These are phyloP conservation scores for Melipona bicolor DNA, from an alignment of 2,888 invertebrate genomes.

Conservation along the genomic window DNA sequence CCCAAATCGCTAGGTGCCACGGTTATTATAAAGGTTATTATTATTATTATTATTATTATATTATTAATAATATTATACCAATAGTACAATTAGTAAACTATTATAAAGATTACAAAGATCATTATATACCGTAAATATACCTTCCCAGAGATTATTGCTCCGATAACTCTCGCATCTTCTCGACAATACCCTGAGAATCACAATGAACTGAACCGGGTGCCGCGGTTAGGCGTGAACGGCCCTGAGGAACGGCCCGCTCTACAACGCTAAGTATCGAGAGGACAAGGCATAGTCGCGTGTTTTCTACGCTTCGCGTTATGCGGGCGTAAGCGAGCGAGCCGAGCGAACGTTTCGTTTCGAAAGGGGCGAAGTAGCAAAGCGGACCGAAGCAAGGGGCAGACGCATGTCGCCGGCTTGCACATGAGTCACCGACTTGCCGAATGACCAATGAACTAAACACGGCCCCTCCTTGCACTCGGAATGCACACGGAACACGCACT, in stretches of 20 bases:
- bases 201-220: conserved; percentile 8
- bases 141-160: no score
- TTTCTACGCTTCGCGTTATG: conserved; percentile 71
- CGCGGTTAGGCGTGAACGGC: conserved; percentile 8
- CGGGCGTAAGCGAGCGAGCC: conserved; percentile 74
- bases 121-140: no score
- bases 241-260: conserved; percentile 62
- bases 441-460: conserved; percentile 78
- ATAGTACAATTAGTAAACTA: no score
- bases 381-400: conserved; percentile 55
- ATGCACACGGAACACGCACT: conserved; percentile 42
- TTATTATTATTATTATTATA: no score
- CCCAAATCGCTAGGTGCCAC: no score
- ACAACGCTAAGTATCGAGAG: conserved; percentile 67
- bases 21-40: no score
- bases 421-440: conserved; percentile 79
- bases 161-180: no score
- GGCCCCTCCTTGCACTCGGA: conserved; percentile 56
- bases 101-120: no score
- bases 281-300: conserved; percentile 63
- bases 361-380: conserved; percentile 67
- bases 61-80: no score
- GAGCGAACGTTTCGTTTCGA: conserved; percentile 70
- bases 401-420: conserved; percentile 65
- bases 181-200: background rate